Percentiles rank a stretch among this genome's conserved stretches.
Evolutionary conservation across 1,140 invertebrate genomes (phyloP).

Genomic region (Aphidius ervi): DNA sequence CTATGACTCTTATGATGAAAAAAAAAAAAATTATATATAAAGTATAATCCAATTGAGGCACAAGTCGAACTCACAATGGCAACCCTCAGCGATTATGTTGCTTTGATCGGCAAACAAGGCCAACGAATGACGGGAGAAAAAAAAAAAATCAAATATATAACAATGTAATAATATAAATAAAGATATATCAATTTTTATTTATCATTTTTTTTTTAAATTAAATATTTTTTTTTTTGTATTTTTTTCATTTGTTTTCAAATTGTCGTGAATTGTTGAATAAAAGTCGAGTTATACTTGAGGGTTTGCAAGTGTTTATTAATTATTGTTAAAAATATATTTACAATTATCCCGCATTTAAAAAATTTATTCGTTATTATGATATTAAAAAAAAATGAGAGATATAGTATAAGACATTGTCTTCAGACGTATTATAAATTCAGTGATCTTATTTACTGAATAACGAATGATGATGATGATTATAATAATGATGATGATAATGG

Average conservation of each 20-base stretch:
- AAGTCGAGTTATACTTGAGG: no score
- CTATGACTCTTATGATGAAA: background rate
- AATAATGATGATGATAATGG: background rate
- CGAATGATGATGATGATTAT: no score
- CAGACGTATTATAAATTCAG: no score
- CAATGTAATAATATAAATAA: background rate
- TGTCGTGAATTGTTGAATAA: no score
- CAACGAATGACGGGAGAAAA: constrained; percentile 5
- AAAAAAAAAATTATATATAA: background rate
- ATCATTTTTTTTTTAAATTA: no score
- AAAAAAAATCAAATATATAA: constrained; percentile 4
- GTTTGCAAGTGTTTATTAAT: no score
- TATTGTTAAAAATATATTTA: constrained; percentile 9
- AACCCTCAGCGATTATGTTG: constrained; percentile 16
- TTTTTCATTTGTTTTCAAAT: no score
- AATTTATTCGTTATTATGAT: background rate
- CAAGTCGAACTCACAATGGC: constrained; percentile 17
- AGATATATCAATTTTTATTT: background rate
- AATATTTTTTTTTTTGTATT: constrained; percentile 17
- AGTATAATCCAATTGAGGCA: constrained; percentile 24
- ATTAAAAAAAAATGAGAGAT: background rate
- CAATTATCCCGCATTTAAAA: constrained; percentile 38
- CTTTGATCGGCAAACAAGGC: constrained; percentile 24
- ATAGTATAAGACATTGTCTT: background rate
- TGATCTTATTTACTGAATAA: no score